These are phyloP conservation scores for Schizopygopsis malacanthus DNA, from an alignment of 2,797 vertebrate species.

Conservation along the genomic window DNA sequence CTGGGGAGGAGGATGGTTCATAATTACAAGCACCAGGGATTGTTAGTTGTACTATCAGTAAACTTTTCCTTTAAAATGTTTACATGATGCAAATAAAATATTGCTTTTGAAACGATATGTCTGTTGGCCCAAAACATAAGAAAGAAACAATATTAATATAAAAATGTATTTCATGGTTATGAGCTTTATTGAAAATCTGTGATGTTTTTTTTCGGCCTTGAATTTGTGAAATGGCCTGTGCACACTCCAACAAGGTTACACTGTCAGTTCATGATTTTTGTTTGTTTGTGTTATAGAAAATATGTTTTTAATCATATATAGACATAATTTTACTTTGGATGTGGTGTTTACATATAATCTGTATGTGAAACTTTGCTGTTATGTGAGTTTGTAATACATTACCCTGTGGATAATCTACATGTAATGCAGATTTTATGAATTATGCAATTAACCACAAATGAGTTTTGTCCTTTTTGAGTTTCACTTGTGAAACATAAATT, in stretches of 20 bases:
- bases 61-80: conserved; percentile 24
- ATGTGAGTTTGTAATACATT: background rate
- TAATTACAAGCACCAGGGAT: background rate
- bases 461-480: background rate
- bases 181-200: background rate
- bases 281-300: background rate
- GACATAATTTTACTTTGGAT: background rate
- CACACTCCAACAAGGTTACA: conserved; percentile 13
- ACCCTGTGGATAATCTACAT: conserved; percentile 13
- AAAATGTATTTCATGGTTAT: background rate
- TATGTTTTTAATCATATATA: background rate
- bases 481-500: background rate
- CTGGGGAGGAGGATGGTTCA: background rate
- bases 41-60: background rate
- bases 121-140: background rate
- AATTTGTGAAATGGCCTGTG: conserved; percentile 7
- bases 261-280: background rate
- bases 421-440: background rate
- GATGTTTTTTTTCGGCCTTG: background rate
- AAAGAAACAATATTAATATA: background rate
- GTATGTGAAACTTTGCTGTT: conserved; percentile 14
- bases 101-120: background rate
- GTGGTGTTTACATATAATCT: conserved; percentile 41
- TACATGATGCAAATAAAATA: conserved; percentile 21
- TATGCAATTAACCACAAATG: background rate